Percentiles rank a stretch among this genome's conserved stretches.
These are phyloP conservation scores for Steinernema carpocapsae DNA, from an alignment of 2,888 invertebrate genomes.

Conservation along the genomic window DNA sequence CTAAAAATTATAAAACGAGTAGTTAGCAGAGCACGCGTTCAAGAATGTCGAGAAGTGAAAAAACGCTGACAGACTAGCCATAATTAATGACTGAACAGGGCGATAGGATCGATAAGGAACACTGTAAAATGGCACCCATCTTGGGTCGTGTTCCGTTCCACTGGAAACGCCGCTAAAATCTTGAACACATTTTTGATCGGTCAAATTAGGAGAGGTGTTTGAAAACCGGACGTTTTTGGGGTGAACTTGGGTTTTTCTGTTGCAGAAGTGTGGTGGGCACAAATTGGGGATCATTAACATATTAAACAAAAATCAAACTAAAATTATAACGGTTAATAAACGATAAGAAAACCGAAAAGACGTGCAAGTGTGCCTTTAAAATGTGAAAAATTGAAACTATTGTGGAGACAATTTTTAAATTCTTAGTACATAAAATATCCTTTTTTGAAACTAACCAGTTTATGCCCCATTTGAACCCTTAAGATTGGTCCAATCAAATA, in stretches of 20 bases:
- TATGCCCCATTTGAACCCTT: too few relatives aligned
- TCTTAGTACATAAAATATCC: too few relatives aligned
- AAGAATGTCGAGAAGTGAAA: background rate
- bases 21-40: background rate
- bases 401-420: too few relatives aligned
- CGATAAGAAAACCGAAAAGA: too few relatives aligned
- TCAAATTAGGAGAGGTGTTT: background rate
- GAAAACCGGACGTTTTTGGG: background rate
- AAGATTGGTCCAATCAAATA: too few relatives aligned
- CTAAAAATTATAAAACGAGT: slow-evolving; percentile 7
- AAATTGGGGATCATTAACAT: too few relatives aligned
- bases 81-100: slow-evolving; percentile 26
- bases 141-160: background rate
- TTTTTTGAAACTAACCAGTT: too few relatives aligned
- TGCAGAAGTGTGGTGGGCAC: background rate
- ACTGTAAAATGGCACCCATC: background rate
- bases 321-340: too few relatives aligned
- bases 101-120: background rate
- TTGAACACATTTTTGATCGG: slow-evolving; percentile 17
- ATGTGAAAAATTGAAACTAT: too few relatives aligned
- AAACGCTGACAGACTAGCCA: background rate
- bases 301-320: too few relatives aligned
- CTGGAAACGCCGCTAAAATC: background rate
- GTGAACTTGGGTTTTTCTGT: background rate
- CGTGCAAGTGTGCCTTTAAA: too few relatives aligned